These are phyloP conservation scores for Oasisia sp. DNA, from an alignment of 2,888 invertebrate genomes.

Conservation along the genomic window DNA sequence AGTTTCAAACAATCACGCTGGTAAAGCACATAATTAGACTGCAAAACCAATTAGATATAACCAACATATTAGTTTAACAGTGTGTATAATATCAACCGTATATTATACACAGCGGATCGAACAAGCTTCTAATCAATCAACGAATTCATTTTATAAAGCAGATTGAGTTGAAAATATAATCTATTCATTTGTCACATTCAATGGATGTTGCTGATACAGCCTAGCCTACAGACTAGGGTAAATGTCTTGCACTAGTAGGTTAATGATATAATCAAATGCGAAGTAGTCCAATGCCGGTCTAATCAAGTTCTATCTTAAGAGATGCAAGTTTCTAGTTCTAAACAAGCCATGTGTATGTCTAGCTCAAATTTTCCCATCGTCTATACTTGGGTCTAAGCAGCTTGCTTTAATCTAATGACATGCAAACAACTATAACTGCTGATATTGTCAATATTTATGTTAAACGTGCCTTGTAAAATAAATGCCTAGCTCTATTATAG, in stretches of 20 bases:
- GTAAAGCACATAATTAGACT: neutral
- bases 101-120: neutral
- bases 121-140: neutral
- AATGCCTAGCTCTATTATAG: neutral
- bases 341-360: neutral
- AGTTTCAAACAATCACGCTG: neutral
- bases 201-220: neutral
- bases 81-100: neutral
- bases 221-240: neutral
- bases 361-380: neutral
- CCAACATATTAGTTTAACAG: slow-evolving; percentile 10
- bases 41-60: neutral
- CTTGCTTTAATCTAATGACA: slow-evolving; percentile 1
- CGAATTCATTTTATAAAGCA: neutral
- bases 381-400: neutral
- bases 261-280: too few relatives aligned
- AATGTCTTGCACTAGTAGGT: neutral
- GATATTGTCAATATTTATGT: neutral
- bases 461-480: neutral
- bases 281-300: too few relatives aligned
- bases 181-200: neutral
- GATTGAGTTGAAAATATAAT: neutral
- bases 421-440: neutral
- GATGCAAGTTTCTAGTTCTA: neutral
- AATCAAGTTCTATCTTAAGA: too few relatives aligned